These are phyloP conservation scores for Matsumurasca onukii DNA, from an alignment of 1,140 invertebrate species.

Conservation along the genomic window DNA sequence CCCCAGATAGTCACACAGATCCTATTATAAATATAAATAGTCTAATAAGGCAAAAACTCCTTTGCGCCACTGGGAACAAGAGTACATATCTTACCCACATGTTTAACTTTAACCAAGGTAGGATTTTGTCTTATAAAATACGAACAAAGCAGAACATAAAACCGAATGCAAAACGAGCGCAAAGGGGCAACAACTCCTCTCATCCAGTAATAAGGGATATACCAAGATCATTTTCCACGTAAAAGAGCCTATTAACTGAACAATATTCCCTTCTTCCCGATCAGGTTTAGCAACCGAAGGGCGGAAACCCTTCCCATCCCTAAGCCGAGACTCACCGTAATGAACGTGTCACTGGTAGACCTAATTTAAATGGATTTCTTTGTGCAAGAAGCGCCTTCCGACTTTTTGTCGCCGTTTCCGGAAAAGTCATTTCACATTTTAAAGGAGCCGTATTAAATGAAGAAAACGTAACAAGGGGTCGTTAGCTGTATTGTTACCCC, in stretches of 20 bases:
- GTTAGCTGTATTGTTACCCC: neutral
- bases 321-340: neutral
- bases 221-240: neutral
- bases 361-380: conserved; percentile 1
- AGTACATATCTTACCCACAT: no score
- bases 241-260: neutral
- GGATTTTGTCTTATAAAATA: no score
- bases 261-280: neutral
- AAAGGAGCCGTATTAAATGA: neutral
- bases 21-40: no score
- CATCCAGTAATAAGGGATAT: no score
- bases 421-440: neutral
- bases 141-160: no score
- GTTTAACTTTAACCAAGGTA: no score
- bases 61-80: no score
- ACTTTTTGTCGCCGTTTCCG: neutral
- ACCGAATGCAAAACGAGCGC: no score
- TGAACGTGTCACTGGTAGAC: neutral
- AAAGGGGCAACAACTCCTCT: no score
- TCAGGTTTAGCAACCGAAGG: neutral
- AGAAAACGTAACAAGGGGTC: neutral
- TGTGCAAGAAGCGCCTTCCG: neutral
- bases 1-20: no score
- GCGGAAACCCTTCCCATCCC: neutral
- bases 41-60: no score